Percentiles rank a stretch among this genome's conserved stretches.
These are phyloP conservation scores for Nanger granti DNA, from an alignment of 2,113 vertebrate species.

Conservation along the genomic window DNA sequence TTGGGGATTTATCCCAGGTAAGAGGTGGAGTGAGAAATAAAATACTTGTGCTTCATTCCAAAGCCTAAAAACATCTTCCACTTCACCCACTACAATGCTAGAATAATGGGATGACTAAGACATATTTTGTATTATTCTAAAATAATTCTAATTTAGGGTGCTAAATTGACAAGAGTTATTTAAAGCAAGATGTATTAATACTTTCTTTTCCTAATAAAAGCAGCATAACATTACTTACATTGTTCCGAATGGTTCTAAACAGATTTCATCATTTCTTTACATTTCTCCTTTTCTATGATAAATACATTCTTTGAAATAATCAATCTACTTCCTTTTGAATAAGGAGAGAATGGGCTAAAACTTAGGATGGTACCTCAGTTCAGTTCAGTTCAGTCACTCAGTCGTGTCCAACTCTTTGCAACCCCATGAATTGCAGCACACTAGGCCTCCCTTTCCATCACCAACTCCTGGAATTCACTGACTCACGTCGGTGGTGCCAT, in stretches of 20 bases:
- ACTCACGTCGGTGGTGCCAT: too few relatives aligned
- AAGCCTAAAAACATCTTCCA: background rate
- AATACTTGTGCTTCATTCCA: background rate
- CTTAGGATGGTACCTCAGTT: background rate
- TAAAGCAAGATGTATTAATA: background rate
- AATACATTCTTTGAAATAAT: background rate
- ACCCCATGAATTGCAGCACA: too few relatives aligned
- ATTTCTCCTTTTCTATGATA: background rate
- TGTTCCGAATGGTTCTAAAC: background rate
- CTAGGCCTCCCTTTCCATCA: too few relatives aligned
- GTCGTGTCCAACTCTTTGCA: too few relatives aligned
- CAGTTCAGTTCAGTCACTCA: too few relatives aligned
- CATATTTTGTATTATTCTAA: background rate
- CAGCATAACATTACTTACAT: background rate
- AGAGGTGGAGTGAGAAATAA: background rate
- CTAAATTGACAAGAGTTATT: background rate
- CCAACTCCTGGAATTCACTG: too few relatives aligned
- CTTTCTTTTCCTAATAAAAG: slow-evolving; percentile 15
- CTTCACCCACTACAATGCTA: background rate
- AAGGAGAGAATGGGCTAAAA: background rate
- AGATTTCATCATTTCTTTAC: background rate
- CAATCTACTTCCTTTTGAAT: background rate
- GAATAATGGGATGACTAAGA: background rate
- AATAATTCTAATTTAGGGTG: slow-evolving; percentile 8
- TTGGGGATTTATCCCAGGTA: background rate